phyloP scores from a whole-genome alignment of 2,113 vertebrate species.

The Gadus chalcogrammus region DNA sequence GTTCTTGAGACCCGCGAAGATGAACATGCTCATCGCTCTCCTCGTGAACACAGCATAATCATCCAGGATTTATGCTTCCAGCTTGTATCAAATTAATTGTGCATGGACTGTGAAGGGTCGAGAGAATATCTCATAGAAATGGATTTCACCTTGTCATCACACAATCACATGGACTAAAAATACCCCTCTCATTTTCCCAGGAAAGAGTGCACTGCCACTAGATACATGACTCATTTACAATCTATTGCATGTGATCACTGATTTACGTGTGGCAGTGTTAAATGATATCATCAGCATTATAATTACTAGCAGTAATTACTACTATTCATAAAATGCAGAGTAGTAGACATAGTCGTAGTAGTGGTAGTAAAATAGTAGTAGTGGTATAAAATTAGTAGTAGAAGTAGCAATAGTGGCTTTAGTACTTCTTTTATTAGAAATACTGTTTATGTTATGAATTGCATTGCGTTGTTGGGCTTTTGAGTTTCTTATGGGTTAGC shows the following conservation, averaged over 20 bases:
- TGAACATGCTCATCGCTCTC: conserved; percentile 58
- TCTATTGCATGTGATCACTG: no score
- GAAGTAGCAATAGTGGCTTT: no score
- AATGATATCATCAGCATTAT: no score
- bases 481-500: conserved; percentile 29
- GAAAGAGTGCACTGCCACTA: conserved; percentile 15
- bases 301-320: no score
- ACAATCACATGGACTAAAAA: conserved; percentile 49
- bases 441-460: no score
- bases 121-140: conserved; percentile 58
- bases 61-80: conserved; percentile 67
- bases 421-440: no score
- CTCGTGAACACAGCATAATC: conserved; percentile 66
- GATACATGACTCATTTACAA: no score
- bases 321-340: no score
- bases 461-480: background rate
- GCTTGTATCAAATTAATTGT: conserved; percentile 71
- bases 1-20: conserved; percentile 55
- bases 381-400: no score
- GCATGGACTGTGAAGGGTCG: conserved; percentile 51
- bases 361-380: no score
- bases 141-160: conserved; percentile 59
- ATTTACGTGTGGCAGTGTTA: no score
- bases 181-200: conserved; percentile 23
- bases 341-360: no score